A percentile compares a stretch with the other conserved stretches of the same genome.
These are phyloP conservation scores for Arenaria interpres DNA, from an alignment of 2,113 vertebrate genomes.

Conservation along the genomic window DNA sequence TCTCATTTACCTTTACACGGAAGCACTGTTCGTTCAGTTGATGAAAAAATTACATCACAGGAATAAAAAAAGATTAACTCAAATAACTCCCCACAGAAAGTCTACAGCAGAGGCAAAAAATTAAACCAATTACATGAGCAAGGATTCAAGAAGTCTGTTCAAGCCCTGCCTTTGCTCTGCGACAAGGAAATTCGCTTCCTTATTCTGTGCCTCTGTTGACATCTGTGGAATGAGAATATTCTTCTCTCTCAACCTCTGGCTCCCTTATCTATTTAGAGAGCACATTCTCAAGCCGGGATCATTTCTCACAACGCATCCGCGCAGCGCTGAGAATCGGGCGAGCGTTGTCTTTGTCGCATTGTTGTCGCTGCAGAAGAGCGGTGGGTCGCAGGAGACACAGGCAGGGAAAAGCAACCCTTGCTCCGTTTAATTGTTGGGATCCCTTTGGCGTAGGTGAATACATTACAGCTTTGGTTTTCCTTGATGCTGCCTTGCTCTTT, in stretches of 20 bases:
- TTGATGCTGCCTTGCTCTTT: background rate
- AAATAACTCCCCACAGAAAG: background rate
- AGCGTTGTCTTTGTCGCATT: background rate
- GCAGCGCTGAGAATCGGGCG: background rate
- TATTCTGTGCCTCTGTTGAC: slow-evolving; percentile 9
- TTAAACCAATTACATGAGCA: background rate
- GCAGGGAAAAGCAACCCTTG: background rate
- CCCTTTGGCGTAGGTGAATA: background rate
- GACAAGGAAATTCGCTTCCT: slow-evolving; percentile 14
- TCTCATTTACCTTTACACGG: background rate
- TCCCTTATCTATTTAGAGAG: background rate
- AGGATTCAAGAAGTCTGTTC: slow-evolving; percentile 10
- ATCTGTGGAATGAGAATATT: background rate
- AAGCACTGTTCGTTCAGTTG: background rate
- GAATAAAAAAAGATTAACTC: background rate
- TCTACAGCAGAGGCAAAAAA: slow-evolving; percentile 15
- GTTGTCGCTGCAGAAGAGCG: background rate
- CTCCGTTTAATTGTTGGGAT: background rate
- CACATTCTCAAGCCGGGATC: background rate
- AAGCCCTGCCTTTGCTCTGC: slow-evolving; percentile 16
- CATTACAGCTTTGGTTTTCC: background rate
- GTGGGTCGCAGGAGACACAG: background rate
- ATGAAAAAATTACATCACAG: background rate
- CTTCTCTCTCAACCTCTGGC: background rate
- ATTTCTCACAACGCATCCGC: background rate